phyloP scores from a whole-genome alignment of 2,113 vertebrate species.

The Dicrurus megarhynchus region DNA sequence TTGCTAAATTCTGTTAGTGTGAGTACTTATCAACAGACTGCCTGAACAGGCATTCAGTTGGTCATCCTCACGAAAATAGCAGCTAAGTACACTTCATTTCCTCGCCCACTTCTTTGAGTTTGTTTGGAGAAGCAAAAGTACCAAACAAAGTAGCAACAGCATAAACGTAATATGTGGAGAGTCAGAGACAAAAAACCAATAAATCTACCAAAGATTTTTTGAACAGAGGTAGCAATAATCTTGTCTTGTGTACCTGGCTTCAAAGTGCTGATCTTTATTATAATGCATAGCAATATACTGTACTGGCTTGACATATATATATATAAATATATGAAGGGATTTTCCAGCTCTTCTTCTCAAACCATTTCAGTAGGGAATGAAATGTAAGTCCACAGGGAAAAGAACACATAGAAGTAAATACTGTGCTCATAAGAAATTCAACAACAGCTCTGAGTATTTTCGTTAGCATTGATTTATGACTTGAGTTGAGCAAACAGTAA shows the following conservation, averaged over 20 bases:
- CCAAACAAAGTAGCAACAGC: not conserved
- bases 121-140: slow-evolving; percentile 40
- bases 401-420: slow-evolving; percentile 30
- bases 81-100: not conserved
- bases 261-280: slow-evolving; percentile 57
- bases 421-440: slow-evolving; percentile 32
- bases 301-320: not conserved
- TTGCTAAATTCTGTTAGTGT: slow-evolving; percentile 29
- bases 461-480: slow-evolving; percentile 47
- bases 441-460: slow-evolving; percentile 39
- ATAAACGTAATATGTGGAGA: slow-evolving; percentile 49
- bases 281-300: slow-evolving; percentile 41
- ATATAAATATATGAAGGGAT: not conserved
- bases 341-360: slow-evolving; percentile 24
- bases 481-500: slow-evolving; percentile 23
- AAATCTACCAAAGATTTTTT: slow-evolving; percentile 41
- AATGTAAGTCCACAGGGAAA: not conserved
- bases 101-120: not conserved
- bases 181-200: slow-evolving; percentile 40
- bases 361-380: not conserved
- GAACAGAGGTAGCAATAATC: slow-evolving; percentile 56
- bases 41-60: not conserved
- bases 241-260: slow-evolving; percentile 42
- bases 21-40: not conserved
- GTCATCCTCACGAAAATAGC: slow-evolving; percentile 27